phyloP scores from a whole-genome alignment of 2,113 vertebrate species.

The Illadopsis cleaveri region DNA sequence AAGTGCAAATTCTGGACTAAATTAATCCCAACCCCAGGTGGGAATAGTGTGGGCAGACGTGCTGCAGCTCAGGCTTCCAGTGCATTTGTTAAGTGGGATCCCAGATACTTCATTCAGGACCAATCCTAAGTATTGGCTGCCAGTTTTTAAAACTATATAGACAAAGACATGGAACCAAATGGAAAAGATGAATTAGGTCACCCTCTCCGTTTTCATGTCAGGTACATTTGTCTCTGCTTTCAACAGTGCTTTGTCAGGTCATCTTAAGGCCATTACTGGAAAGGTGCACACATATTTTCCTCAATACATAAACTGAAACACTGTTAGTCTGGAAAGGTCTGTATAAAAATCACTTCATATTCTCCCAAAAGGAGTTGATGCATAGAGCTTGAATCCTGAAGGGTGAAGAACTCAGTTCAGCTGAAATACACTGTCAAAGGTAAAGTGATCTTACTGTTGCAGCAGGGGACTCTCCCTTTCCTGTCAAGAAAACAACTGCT shows the following conservation, averaged over 20 bases:
- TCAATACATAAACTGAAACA: background rate
- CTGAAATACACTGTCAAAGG: background rate
- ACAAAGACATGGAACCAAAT: background rate
- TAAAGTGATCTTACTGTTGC: background rate
- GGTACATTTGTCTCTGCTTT: background rate
- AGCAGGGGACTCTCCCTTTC: constrained; percentile 35
- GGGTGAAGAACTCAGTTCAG: background rate
- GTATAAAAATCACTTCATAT: background rate
- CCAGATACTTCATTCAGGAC: constrained; percentile 13
- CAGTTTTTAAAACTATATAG: background rate
- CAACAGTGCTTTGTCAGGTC: background rate
- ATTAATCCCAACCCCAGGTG: background rate
- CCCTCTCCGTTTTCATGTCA: background rate
- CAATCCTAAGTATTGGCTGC: background rate
- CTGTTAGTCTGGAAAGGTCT: background rate
- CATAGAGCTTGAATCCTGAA: background rate
- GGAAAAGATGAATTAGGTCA: background rate
- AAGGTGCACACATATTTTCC: background rate
- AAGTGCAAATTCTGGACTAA: background rate
- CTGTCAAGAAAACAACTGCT: constrained; percentile 32
- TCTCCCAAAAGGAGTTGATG: background rate
- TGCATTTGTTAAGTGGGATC: constrained; percentile 7
- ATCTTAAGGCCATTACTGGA: background rate
- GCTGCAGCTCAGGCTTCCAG: background rate
- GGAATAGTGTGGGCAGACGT: background rate